These are phyloP conservation scores for Eueides isabella DNA, from an alignment of 1,140 invertebrate species.

Conservation along the genomic window DNA sequence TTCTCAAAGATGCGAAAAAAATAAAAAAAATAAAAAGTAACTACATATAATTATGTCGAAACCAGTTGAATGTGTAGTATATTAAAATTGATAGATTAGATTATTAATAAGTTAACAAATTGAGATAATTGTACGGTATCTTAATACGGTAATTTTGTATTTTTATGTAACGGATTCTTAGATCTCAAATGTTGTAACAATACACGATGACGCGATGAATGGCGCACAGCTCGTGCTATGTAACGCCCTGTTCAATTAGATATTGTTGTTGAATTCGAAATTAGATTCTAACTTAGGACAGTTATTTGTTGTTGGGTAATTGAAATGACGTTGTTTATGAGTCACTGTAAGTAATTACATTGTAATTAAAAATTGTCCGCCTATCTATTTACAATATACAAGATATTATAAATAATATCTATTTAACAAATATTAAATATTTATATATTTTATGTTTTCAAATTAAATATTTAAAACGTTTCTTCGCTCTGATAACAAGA, in stretches of 20 bases:
- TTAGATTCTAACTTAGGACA: constrained; percentile 58
- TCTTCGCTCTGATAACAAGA: too few relatives aligned
- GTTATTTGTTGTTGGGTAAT: constrained; percentile 63
- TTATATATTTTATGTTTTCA: too few relatives aligned
- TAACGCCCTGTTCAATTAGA: constrained; percentile 70
- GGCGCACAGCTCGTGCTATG: constrained; percentile 66
- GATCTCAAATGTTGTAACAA: constrained; percentile 15
- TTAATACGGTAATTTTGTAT: background rate
- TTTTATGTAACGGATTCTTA: constrained; percentile 20
- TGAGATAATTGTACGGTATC: background rate
- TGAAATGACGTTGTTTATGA: constrained; percentile 64
- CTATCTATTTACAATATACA: too few relatives aligned
- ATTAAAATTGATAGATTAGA: too few relatives aligned
- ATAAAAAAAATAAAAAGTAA: too few relatives aligned
- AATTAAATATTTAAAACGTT: too few relatives aligned
- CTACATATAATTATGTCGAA: too few relatives aligned
- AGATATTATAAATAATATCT: too few relatives aligned
- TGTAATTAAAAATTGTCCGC: background rate
- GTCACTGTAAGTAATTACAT: constrained; percentile 34
- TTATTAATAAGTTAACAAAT: too few relatives aligned
- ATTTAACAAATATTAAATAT: too few relatives aligned
- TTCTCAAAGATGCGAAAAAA: too few relatives aligned
- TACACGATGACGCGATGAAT: constrained; percentile 65
- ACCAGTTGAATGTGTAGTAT: too few relatives aligned
- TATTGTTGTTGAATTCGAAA: constrained; percentile 73